Conservation (phyloP, 2,113 vertebrate species). For the Chloropsis cyanopogon region DNA sequence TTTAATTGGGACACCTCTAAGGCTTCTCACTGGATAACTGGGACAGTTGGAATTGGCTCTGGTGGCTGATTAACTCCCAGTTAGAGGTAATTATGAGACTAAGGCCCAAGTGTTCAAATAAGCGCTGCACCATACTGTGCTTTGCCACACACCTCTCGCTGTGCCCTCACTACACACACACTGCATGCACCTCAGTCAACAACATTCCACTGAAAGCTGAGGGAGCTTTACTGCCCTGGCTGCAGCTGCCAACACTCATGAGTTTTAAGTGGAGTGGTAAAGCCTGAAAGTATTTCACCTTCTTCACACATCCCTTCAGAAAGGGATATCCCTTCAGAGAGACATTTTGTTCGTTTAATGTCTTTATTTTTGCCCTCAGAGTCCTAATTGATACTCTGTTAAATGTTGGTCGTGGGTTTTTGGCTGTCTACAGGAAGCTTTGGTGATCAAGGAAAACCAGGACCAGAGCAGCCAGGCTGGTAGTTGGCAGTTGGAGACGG, state of each 20-base stretch:
- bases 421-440: background rate
- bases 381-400: background rate
- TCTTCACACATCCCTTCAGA: background rate
- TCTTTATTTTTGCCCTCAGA: background rate
- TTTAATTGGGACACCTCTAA: slow-evolving; percentile 29
- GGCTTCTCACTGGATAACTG: background rate
- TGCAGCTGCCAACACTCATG: background rate
- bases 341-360: background rate
- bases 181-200: background rate
- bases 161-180: accelerated
- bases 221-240: background rate
- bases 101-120: background rate
- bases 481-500: background rate
- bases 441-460: background rate
- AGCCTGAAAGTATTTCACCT: background rate
- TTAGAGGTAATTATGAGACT: slow-evolving; percentile 17
- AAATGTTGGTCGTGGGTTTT: background rate
- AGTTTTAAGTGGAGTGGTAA: background rate
- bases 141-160: background rate
- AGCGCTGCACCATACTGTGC: background rate
- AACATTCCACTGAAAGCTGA: accelerated
- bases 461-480: background rate
- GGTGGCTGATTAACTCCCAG: slow-evolving; percentile 26
- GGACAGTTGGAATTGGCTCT: background rate
- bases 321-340: background rate